phyloP scores from a whole-genome alignment of 2,797 vertebrate genomes.

The Buphagus erythrorhynchus region DNA sequence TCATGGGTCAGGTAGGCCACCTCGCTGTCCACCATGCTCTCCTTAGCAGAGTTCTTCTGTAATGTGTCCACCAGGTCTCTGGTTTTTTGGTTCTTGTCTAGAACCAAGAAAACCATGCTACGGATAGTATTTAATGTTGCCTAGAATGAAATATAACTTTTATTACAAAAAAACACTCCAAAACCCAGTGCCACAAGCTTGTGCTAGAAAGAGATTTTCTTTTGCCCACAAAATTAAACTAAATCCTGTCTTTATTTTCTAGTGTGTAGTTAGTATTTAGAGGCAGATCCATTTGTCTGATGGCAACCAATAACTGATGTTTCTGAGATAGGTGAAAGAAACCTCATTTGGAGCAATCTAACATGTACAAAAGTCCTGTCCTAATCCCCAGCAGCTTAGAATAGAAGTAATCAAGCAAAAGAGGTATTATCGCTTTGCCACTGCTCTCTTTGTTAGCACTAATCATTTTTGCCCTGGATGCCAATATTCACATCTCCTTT shows the following conservation, averaged over 20 bases:
- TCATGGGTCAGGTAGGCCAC: conserved; percentile 95
- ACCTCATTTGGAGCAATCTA: conserved; percentile 2
- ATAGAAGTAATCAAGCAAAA: background rate
- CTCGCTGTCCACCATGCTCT: conserved; percentile 81
- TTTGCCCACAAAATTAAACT: background rate
- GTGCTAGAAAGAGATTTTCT: background rate
- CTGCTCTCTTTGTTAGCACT: background rate
- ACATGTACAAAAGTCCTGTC: background rate
- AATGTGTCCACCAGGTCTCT: conserved; percentile 75
- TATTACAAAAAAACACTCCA: background rate
- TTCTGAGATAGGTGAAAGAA: background rate
- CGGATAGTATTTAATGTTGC: conserved; percentile 88
- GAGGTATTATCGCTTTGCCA: background rate
- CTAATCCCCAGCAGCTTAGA: conserved; percentile 5
- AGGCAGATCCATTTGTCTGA: background rate
- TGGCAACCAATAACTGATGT: background rate
- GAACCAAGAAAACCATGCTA: conserved; percentile 89
- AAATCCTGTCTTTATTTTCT: background rate
- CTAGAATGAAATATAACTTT: conserved; percentile 73
- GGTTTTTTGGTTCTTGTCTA: conserved; percentile 88
- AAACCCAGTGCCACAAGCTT: background rate
- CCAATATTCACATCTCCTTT: background rate
- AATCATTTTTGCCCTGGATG: background rate
- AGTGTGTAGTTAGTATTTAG: background rate
- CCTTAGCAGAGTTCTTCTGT: conserved; percentile 70